phyloP scores from a whole-genome alignment of 2,797 vertebrate species.

The Centroberyx gerrardi region DNA sequence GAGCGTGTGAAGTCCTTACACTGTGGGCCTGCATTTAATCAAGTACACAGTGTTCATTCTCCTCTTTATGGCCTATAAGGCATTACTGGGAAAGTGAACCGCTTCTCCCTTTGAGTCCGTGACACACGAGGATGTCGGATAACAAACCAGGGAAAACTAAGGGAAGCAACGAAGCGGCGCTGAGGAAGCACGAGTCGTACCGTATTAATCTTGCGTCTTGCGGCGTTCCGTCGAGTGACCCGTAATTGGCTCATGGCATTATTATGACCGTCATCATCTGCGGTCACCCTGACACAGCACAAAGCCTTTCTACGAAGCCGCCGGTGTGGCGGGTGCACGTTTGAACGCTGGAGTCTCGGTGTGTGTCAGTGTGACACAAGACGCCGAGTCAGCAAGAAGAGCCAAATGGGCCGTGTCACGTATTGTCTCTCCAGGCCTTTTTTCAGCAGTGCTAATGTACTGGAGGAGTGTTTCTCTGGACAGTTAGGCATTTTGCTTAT shows the following conservation, averaged over 20 bases:
- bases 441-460: conserved; percentile 34
- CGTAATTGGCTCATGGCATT: conserved; percentile 23
- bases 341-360: background rate
- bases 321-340: background rate
- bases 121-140: conserved; percentile 8
- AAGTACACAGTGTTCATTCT: conserved; percentile 36
- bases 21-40: conserved; percentile 35
- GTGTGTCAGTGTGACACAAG: conserved; percentile 29
- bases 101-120: conserved; percentile 15
- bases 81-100: conserved; percentile 12
- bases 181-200: conserved; percentile 4
- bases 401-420: conserved; percentile 9
- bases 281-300: conserved; percentile 8
- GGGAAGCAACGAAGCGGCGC: conserved; percentile 13
- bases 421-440: conserved; percentile 21
- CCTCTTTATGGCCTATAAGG: conserved; percentile 16
- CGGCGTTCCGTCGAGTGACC: conserved; percentile 7
- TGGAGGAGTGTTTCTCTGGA: background rate
- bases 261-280: background rate
- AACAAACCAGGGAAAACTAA: conserved; percentile 4
- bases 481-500: conserved; percentile 2
- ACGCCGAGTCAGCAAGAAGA: conserved; percentile 52
- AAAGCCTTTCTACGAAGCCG: background rate
- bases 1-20: background rate
- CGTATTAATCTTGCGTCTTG: background rate